Conservation (phyloP, 2,113 vertebrate genomes). For the Calonectris borealis region DNA sequence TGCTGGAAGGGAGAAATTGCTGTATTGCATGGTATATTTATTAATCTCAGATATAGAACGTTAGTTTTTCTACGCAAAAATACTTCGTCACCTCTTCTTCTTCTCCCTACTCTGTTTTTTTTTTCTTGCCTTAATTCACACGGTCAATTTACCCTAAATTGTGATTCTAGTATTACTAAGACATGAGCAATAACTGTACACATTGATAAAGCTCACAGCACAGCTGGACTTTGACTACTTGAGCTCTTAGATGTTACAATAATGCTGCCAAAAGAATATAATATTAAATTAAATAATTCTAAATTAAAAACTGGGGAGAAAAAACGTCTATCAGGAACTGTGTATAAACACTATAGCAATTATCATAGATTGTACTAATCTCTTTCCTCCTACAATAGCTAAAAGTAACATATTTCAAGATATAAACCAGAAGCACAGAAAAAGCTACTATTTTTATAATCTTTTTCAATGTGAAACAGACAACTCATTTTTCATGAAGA, state of each 20-base stretch:
- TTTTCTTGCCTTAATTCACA: neutral
- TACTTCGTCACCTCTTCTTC: neutral
- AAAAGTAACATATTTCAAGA: neutral
- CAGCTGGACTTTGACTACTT: neutral
- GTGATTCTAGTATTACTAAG: neutral
- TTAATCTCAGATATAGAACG: neutral
- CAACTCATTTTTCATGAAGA: slow-evolving; percentile 66
- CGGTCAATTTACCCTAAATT: neutral
- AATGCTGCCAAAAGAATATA: neutral
- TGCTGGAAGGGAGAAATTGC: neutral
- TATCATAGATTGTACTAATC: neutral
- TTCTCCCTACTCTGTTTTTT: neutral
- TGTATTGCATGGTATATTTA: neutral
- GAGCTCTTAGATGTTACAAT: neutral
- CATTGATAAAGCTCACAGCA: neutral
- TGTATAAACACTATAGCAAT: neutral
- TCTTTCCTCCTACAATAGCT: neutral
- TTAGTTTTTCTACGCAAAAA: neutral
- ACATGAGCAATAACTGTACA: neutral
- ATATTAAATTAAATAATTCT: neutral
- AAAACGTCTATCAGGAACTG: neutral
- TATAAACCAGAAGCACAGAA: neutral
- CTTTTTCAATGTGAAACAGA: slow-evolving; percentile 50
- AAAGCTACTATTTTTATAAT: neutral
- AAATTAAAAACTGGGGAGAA: neutral